Evolutionary conservation across 2,113 vertebrate genomes (phyloP).

Genomic region (Noctilio leporinus): DNA sequence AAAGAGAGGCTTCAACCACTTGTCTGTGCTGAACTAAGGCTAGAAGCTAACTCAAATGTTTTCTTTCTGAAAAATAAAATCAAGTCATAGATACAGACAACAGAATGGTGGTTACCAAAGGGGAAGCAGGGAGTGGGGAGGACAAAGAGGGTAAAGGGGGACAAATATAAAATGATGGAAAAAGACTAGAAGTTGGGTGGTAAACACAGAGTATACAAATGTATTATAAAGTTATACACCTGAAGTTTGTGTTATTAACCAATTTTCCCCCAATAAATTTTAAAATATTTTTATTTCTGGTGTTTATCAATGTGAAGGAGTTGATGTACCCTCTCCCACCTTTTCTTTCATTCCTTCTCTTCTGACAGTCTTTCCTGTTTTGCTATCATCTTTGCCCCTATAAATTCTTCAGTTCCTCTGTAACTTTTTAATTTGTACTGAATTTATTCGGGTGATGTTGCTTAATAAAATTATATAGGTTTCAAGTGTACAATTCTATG

Average conservation of each 20-base stretch:
- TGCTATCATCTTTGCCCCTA: not conserved
- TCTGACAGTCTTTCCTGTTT: not conserved
- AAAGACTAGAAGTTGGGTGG: no score
- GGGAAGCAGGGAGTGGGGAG: not conserved
- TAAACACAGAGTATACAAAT: no score
- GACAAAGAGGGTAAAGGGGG: not conserved
- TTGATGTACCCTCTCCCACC: no score
- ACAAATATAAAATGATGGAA: no score
- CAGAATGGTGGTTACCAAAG: not conserved
- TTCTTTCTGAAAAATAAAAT: not conserved
- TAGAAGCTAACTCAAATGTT: not conserved
- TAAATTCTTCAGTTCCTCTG: not conserved
- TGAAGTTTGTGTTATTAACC: not conserved
- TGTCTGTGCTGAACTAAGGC: not conserved
- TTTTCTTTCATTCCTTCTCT: not conserved
- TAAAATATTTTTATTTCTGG: not conserved
- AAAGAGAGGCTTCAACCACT: not conserved
- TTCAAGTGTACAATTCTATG: no score
- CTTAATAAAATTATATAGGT: no score
- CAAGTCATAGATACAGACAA: not conserved
- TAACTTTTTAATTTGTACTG: not conserved
- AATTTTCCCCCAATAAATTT: not conserved
- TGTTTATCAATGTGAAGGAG: not conserved
- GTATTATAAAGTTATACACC: no score
- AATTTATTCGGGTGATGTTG: not conserved